These are phyloP conservation scores for Eugnorisma glareosa DNA, from an alignment of 2,888 invertebrate species.

Conservation along the genomic window DNA sequence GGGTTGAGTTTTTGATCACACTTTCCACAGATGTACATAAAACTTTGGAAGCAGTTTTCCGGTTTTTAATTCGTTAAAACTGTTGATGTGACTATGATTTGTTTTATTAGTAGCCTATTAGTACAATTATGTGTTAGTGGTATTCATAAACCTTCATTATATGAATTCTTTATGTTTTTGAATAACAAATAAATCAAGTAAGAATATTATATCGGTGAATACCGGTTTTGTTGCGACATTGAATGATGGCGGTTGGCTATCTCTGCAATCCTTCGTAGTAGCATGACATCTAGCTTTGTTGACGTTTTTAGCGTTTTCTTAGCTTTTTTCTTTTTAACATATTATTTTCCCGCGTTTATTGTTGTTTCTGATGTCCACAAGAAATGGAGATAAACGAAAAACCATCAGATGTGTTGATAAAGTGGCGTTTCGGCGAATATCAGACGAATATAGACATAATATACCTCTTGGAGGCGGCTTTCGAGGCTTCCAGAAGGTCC, in stretches of 20 bases:
- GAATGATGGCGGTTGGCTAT: slow-evolving; percentile 55
- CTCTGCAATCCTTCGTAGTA: slow-evolving; percentile 39
- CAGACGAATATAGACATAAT: slow-evolving; percentile 61
- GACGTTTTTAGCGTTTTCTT: slow-evolving; percentile 72
- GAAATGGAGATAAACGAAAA: slow-evolving; percentile 74
- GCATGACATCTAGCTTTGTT: slow-evolving; percentile 76
- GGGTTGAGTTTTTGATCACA: slow-evolving; percentile 22
- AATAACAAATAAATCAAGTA: not conserved
- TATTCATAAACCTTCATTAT: not conserved
- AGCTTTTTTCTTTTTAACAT: slow-evolving; percentile 74
- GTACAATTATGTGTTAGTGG: no score
- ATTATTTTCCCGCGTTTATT: slow-evolving; percentile 74
- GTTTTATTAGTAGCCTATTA: not conserved
- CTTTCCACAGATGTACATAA: slow-evolving; percentile 18
- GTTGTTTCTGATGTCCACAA: slow-evolving; percentile 73
- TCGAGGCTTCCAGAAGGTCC: slow-evolving; percentile 77
- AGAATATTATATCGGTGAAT: not conserved
- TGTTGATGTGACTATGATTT: not conserved
- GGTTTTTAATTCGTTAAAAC: slow-evolving; percentile 12
- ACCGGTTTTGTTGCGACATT: slow-evolving; percentile 45
- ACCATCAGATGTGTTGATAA: slow-evolving; percentile 50
- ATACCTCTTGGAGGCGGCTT: slow-evolving; percentile 72
- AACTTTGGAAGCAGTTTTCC: not conserved
- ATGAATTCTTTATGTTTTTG: not conserved
- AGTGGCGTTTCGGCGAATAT: slow-evolving; percentile 47